Evolutionary conservation across 2,797 vertebrate genomes (phyloP).

Genomic region (Hydrolagus colliei): DNA sequence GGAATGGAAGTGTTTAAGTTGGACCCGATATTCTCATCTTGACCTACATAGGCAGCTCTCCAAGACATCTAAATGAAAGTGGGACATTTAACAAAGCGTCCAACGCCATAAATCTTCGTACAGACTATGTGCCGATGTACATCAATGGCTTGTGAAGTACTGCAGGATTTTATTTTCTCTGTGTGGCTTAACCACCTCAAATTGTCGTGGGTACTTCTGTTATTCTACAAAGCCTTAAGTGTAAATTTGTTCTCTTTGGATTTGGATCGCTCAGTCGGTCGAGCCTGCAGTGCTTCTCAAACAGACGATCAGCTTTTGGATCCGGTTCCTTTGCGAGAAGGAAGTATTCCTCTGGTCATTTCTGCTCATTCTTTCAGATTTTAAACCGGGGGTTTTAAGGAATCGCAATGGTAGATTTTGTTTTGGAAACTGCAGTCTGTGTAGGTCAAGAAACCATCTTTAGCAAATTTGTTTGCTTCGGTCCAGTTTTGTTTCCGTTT

Average conservation of each 20-base stretch:
- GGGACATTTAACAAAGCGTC: neutral
- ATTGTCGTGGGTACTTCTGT: too few relatives aligned
- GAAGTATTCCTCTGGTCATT: neutral
- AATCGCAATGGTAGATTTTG: neutral
- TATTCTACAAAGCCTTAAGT: too few relatives aligned
- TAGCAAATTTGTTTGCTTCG: neutral
- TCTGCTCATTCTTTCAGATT: neutral
- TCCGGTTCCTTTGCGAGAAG: neutral
- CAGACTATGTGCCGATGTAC: neutral
- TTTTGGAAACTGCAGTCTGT: conserved; percentile 18
- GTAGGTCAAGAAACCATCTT: conserved; percentile 25
- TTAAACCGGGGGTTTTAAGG: neutral
- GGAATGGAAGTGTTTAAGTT: conserved; percentile 6
- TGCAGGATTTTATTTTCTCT: neutral
- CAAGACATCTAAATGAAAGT: neutral
- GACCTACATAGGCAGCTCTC: conserved; percentile 29
- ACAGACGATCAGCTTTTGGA: neutral
- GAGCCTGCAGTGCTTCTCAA: neutral
- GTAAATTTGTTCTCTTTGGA: too few relatives aligned
- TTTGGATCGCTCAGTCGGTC: too few relatives aligned
- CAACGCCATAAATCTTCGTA: neutral
- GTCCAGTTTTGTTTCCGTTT: conserved; percentile 11
- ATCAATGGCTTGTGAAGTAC: neutral
- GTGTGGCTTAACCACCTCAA: neutral
- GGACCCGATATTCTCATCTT: conserved; percentile 17